Conservation (phyloP, 2,113 vertebrate species). For the Larimichthys crocea region DNA sequence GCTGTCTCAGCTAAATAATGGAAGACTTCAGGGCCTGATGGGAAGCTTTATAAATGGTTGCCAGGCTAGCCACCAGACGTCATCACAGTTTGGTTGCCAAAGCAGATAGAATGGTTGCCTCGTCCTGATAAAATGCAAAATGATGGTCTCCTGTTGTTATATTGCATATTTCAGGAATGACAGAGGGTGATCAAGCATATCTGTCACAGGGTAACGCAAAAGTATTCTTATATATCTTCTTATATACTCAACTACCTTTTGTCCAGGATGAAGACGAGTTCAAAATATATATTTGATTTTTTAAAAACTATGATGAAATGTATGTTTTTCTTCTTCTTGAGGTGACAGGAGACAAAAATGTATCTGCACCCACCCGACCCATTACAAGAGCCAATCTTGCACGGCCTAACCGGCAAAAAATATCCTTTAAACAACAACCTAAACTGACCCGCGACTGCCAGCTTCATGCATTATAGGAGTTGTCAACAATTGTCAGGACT, state of each 20-base stretch:
- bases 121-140: conserved; percentile 22
- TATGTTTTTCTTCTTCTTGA: too few relatives aligned
- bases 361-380: too few relatives aligned
- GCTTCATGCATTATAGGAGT: too few relatives aligned
- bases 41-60: conserved; percentile 46
- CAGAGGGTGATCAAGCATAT: not conserved
- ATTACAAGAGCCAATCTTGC: too few relatives aligned
- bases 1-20: conserved; percentile 64
- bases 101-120: conserved; percentile 35
- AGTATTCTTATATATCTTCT: not conserved
- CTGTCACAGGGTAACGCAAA: not conserved
- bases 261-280: too few relatives aligned
- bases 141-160: not conserved
- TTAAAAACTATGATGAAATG: too few relatives aligned
- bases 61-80: conserved; percentile 36
- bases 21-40: conserved; percentile 43
- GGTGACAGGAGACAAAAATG: too few relatives aligned
- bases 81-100: conserved; percentile 31
- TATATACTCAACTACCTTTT: not conserved
- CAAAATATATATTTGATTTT: too few relatives aligned
- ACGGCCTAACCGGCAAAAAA: too few relatives aligned
- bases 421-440: too few relatives aligned
- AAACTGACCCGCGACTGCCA: too few relatives aligned
- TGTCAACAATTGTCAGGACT: too few relatives aligned
- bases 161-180: conserved; percentile 8